Evolutionary conservation across 2,888 invertebrate genomes (phyloP), one percentile per base, ranked within the genome.

Genomic region (Calliopum simillimum): DNA sequence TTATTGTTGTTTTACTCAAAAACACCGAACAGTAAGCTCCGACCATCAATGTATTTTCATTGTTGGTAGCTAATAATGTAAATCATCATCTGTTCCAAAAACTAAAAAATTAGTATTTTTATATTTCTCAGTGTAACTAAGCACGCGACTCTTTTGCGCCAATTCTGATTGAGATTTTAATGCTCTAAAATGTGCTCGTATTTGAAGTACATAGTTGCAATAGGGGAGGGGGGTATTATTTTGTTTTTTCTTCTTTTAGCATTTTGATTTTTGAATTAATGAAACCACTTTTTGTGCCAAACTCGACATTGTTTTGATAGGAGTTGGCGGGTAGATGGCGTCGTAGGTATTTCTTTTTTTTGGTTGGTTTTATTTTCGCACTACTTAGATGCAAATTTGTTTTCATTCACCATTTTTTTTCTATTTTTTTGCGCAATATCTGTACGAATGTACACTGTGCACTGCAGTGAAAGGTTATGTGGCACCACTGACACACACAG

Each of bases 91-190:
- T n/a, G n/a, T n/a, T n/a, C n/a, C n/a, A n/a, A n/a, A n/a, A n/a
- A n/a, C n/a, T n/a, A n/a, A n/a, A n/a, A n/a, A n/a, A n/a, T n/a
- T n/a, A n/a, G n/a, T n/a, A n/a, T n/a, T n/a, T n/a, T n/a, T n/a
- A n/a, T n/a, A n/a, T 56, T 62, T 63, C 25, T 55, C 61, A 70
- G 68, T 65, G 65, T 72, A 53, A 8, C 3, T 41, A 6, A 51
- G 68, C 72, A 68, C 72, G 70, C 70, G 70, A 72, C 70, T 53
- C 51, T 49, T 67, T 69, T 46, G 41, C 21, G 64, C 70, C 65
- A 51, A 66, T 61, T 56, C 69, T 63, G 68, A 73, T 71, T 70
- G 66, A 73, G 73, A 69, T 69, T 73, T 70, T 62, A 69, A 66
- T 44, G 55, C 53, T 58, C 47, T 33, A 58, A 53, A 65, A 65